These are phyloP conservation scores for Rhinolophus ferrumequinum DNA, from an alignment of 2,113 vertebrate species.

Conservation along the genomic window DNA sequence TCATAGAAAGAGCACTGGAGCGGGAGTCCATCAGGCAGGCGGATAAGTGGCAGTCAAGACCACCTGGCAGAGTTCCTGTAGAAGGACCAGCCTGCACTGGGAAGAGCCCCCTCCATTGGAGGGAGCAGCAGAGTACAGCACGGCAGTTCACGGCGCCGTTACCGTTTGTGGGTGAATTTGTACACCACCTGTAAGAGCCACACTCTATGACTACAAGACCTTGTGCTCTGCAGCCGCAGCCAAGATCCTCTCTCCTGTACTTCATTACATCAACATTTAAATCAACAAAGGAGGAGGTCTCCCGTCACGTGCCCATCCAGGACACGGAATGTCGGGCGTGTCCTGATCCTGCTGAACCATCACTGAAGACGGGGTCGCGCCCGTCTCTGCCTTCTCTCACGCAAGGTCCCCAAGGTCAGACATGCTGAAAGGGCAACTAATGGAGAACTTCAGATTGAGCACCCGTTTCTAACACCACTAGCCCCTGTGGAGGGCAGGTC, in stretches of 20 bases:
- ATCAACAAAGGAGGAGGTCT: not conserved
- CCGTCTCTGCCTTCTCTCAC: not conserved
- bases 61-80: not conserved
- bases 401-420: not conserved
- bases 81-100: accelerated
- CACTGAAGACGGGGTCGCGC: not conserved
- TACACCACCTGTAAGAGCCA: accelerated
- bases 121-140: no score
- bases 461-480: not conserved
- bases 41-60: not conserved
- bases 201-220: not conserved
- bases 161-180: not conserved
- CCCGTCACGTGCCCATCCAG: not conserved
- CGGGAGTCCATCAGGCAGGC: not conserved
- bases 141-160: accelerated
- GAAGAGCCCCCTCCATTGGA: not conserved
- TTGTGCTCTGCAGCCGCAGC: not conserved
- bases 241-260: not conserved
- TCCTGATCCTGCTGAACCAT: not conserved
- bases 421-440: not conserved
- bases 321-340: not conserved
- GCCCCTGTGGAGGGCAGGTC: not conserved
- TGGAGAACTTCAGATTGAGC: not conserved
- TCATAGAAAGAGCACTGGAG: not conserved
- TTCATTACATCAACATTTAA: not conserved